Conservation (phyloP, 2,797 vertebrate species). For the Poliocrania exsul region DNA sequence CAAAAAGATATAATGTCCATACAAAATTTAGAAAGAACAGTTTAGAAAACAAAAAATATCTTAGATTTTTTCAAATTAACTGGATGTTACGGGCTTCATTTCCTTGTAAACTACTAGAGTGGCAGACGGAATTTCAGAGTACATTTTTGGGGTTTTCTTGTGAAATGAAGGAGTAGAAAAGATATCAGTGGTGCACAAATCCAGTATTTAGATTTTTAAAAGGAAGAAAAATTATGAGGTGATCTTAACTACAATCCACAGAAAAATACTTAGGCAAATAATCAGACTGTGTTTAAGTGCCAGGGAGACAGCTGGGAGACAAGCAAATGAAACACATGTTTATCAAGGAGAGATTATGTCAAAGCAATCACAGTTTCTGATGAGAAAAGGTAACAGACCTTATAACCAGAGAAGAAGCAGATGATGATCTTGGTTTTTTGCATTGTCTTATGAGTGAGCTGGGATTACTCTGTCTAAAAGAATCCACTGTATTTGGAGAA, state of each 20-base stretch:
- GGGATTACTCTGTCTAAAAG: neutral
- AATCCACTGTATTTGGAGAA: neutral
- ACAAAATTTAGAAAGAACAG: neutral
- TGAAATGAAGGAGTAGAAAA: neutral
- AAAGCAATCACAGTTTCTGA: slow-evolving; percentile 9
- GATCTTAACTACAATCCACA: neutral
- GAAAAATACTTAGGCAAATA: neutral
- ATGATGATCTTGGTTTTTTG: neutral
- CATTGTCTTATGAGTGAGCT: neutral
- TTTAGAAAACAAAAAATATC: neutral
- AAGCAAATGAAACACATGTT: slow-evolving; percentile 27
- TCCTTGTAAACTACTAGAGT: neutral
- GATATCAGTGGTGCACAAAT: neutral
- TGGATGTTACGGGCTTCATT: neutral
- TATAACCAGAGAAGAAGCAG: neutral
- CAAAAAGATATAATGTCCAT: neutral
- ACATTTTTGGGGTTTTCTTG: neutral
- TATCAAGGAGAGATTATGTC: slow-evolving; percentile 37
- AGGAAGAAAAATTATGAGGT: neutral
- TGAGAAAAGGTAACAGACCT: slow-evolving; percentile 32
- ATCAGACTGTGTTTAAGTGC: neutral
- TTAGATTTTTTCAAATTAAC: neutral
- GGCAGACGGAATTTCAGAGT: neutral
- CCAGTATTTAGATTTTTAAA: neutral
- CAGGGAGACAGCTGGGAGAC: neutral